Conservation (phyloP, 2,888 invertebrate species). For the Cactoblastis cactorum region DNA sequence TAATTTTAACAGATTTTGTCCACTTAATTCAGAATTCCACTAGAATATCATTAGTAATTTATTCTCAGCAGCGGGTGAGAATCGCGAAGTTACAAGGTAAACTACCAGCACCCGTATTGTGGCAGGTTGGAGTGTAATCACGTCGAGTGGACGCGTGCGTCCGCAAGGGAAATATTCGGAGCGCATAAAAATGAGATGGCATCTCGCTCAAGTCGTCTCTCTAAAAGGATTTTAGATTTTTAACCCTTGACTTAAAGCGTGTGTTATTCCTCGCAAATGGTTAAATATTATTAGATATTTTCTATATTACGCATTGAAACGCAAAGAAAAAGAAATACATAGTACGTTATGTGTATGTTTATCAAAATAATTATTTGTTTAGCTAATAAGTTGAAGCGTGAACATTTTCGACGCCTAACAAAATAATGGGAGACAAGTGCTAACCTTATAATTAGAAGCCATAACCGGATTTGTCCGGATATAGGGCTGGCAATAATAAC, state of each 20-base stretch:
- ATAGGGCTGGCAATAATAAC: constrained; percentile 48
- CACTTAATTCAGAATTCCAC: too few species aligned
- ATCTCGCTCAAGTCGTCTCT: neutral
- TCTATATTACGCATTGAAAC: too few species aligned
- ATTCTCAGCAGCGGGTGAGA: too few species aligned
- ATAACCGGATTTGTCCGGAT: constrained; percentile 51
- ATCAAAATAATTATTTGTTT: neutral
- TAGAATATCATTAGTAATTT: too few species aligned
- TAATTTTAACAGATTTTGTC: too few species aligned
- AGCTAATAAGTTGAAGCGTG: neutral
- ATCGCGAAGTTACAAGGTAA: too few species aligned
- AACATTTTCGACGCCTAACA: constrained; percentile 28
- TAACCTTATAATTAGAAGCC: constrained; percentile 40
- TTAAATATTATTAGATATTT: too few species aligned
- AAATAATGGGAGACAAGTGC: constrained; percentile 36
- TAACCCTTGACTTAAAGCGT: neutral
- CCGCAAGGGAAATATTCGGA: constrained; percentile 35
- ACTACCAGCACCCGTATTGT: neutral
- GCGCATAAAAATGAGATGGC: constrained; percentile 13
- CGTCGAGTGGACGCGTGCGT: constrained; percentile 32
- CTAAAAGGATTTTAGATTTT: neutral
- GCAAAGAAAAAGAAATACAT: too few species aligned
- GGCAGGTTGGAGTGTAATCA: constrained; percentile 35
- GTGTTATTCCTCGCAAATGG: too few species aligned
- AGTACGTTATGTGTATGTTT: neutral